A percentile compares a stretch with the other conserved stretches of the same genome.
These are phyloP conservation scores for Hestina assimilis DNA, from an alignment of 1,140 invertebrate genomes.

Conservation along the genomic window DNA sequence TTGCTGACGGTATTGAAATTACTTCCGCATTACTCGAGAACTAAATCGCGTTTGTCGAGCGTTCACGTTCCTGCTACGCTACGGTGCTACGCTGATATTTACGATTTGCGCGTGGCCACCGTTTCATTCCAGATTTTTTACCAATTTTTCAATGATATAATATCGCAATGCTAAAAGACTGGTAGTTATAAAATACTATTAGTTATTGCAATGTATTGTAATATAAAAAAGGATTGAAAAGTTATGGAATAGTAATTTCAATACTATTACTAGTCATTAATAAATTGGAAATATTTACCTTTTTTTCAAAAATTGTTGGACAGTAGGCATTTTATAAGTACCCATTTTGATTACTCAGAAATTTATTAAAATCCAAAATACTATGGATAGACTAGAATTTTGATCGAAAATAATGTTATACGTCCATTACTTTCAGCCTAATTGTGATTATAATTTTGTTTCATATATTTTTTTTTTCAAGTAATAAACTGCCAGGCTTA, in stretches of 20 bases:
- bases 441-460: not conserved
- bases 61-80: too few relatives aligned
- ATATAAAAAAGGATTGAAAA: too few relatives aligned
- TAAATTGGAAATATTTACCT: constrained; percentile 34
- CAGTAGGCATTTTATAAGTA: constrained; percentile 50
- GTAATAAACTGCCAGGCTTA: not conserved
- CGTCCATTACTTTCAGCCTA: not conserved
- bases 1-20: too few relatives aligned
- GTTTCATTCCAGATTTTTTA: too few relatives aligned
- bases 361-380: constrained; percentile 19
- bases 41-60: too few relatives aligned
- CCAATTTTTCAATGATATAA: too few relatives aligned
- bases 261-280: not conserved
- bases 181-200: too few relatives aligned
- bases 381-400: constrained; percentile 3
- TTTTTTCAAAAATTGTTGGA: constrained; percentile 48
- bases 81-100: too few relatives aligned
- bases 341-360: constrained; percentile 46
- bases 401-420: not conserved
- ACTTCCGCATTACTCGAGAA: too few relatives aligned
- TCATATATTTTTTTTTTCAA: not conserved
- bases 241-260: not conserved
- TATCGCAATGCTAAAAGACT: too few relatives aligned
- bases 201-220: too few relatives aligned
- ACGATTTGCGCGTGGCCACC: too few relatives aligned